These are phyloP conservation scores for Clinocottus analis DNA, from an alignment of 2,113 vertebrate genomes.

Conservation along the genomic window DNA sequence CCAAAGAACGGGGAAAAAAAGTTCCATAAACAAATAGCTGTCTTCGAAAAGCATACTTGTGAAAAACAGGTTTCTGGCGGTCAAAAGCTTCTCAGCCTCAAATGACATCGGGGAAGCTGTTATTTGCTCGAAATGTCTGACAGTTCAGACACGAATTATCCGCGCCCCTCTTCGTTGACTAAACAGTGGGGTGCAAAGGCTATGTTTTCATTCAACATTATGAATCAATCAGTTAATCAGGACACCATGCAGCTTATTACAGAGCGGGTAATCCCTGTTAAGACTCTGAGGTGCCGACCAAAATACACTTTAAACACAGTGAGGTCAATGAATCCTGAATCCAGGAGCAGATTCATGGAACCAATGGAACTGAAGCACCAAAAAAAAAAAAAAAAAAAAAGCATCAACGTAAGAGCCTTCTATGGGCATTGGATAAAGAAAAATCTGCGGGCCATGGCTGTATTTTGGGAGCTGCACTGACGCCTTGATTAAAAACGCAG, in stretches of 20 bases:
- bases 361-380: constrained; percentile 20
- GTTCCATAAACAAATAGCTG: constrained; percentile 65
- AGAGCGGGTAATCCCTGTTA: not conserved
- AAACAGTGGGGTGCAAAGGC: constrained; percentile 42
- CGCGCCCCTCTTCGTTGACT: constrained; percentile 16
- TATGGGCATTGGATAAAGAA: not conserved
- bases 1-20: constrained; percentile 42
- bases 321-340: constrained; percentile 3
- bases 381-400: constrained; percentile 23
- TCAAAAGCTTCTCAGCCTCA: not conserved
- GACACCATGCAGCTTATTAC: constrained; percentile 33
- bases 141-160: constrained; percentile 7
- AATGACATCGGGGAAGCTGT: constrained; percentile 2
- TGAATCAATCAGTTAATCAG: constrained; percentile 47
- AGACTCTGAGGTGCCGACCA: not conserved
- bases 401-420: not conserved
- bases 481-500: constrained; percentile 49
- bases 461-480: constrained; percentile 11
- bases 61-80: constrained; percentile 25
- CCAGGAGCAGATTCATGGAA: constrained; percentile 11
- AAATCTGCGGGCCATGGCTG: constrained; percentile 15
- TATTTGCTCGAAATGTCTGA: constrained; percentile 9
- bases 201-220: constrained; percentile 60
- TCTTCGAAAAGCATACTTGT: not conserved
- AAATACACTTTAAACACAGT: constrained; percentile 37